Evolutionary conservation across 2,888 invertebrate genomes (phyloP).

Genomic region (Polyommatus iphigenia): DNA sequence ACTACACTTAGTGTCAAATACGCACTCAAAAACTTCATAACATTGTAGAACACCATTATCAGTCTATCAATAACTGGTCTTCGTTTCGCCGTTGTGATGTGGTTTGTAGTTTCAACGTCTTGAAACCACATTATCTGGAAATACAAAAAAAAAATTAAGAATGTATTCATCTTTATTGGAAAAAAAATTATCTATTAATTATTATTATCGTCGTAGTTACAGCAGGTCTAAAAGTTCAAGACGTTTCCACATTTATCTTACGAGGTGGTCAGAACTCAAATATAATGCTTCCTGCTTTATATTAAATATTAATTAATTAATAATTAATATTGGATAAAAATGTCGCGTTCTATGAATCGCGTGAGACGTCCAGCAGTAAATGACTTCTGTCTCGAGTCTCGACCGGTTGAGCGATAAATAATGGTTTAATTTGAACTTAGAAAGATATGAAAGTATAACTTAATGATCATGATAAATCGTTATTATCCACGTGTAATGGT

Average conservation of each 20-base stretch:
- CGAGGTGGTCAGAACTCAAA: background rate
- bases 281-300: background rate
- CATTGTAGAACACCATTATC: conserved; percentile 47
- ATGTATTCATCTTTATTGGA: too few species aligned
- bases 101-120: conserved; percentile 38
- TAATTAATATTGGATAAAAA: background rate
- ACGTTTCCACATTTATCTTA: background rate
- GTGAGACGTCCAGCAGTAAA: background rate
- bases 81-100: conserved; percentile 46
- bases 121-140: conserved; percentile 11
- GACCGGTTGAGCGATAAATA: conserved; percentile 9
- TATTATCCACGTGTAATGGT: background rate
- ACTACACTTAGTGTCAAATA: conserved; percentile 17
- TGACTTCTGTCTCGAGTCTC: background rate
- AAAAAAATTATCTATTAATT: too few species aligned
- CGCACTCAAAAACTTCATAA: conserved; percentile 45
- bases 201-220: background rate
- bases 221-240: background rate
- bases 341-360: background rate
- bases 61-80: conserved; percentile 47
- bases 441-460: conserved; percentile 11
- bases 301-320: background rate
- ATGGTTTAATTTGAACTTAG: background rate
- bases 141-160: too few species aligned
- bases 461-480: conserved; percentile 9